Conservation (phyloP, 2,113 vertebrate species). For the Salminus brasiliensis region DNA sequence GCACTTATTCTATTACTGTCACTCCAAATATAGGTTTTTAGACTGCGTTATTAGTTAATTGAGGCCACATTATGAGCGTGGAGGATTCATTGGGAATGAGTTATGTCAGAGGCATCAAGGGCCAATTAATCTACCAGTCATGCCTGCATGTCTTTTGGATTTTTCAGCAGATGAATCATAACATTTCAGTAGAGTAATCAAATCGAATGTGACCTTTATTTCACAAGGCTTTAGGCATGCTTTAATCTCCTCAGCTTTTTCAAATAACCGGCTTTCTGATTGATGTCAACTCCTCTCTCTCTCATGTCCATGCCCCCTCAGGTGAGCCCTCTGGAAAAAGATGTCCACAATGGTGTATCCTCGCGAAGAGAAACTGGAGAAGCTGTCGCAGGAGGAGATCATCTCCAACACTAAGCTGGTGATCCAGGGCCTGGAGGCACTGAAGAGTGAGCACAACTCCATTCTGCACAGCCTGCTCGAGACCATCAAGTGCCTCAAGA, state of each 20-base stretch:
- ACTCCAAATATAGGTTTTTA: neutral
- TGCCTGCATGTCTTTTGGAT: neutral
- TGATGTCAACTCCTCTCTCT: neutral
- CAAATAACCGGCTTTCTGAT: neutral
- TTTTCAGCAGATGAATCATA: neutral
- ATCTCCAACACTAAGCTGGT: slow-evolving; percentile 96
- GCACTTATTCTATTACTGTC: neutral
- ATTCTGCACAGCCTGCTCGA: slow-evolving; percentile 96
- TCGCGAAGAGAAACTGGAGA: slow-evolving; percentile 91
- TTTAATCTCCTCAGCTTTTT: neutral
- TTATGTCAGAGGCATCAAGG: neutral
- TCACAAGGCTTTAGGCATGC: neutral
- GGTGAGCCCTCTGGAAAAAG: slow-evolving; percentile 69
- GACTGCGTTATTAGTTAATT: neutral
- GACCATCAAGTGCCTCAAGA: slow-evolving; percentile 97
- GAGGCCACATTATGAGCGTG: neutral
- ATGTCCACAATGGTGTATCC: slow-evolving; percentile 93
- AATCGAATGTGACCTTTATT: too few relatives aligned
- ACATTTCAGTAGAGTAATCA: neutral
- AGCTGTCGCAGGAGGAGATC: slow-evolving; percentile 96
- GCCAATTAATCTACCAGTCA: neutral
- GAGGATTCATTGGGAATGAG: neutral
- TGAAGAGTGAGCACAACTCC: slow-evolving; percentile 97
- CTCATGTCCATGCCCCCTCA: slow-evolving; percentile 24
- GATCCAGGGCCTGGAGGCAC: slow-evolving; percentile 95